Base-by-base conservation (phyloP, 2,888 invertebrate species). In the Heliconius erato region DNA sequence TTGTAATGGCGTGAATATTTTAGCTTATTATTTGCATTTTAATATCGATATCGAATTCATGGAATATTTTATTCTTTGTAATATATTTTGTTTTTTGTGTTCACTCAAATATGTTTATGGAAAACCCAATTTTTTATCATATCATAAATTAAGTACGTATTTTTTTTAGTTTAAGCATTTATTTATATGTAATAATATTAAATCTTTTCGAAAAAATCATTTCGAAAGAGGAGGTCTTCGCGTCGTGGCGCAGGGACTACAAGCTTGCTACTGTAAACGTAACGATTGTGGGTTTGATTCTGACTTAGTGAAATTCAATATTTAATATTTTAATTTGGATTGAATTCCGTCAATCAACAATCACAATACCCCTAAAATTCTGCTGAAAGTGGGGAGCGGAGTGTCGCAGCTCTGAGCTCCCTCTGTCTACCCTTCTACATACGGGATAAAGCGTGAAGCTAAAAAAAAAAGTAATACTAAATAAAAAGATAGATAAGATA, bases 1-100 rank as follows among this genome's bases (percentile, higher is more conserved):
- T 90, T 85, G 86, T 84, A 86, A 87, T 86, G 80, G 82, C 83
- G 82, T 87, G 85, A 87, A 88, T 88, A 87, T 87, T 86, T 90
- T 88, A 87, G 85, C 85, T 79, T 86, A 85, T 86, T 85, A 86
- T 86, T 87, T 86, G 86, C 86, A 87, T 89, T 88, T 88, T 87
- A 86, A 87, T 86, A 85, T 84, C 84, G 86, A 86, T 86, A 83
- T 65, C 76, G 76, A 79, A 72, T 81, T 74, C 67, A 65, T 69
- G 79, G 76, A 32, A 69, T 59, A 67, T 78, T 68, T 49, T 72
- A 65, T 65, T 72, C 19, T 28, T 71, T 40, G 19, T 44, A 26
- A 26, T 28, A 35, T 65, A 35, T 65, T 77, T 65, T 54, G 44
- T 26, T 49, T 49, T 23, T 80, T 76, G n/a, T 68, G n/a, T 67